Percentiles rank a stretch among this genome's conserved stretches.
Evolutionary conservation across 2,888 invertebrate species (phyloP).

Genomic region (Doris montereyensis): DNA sequence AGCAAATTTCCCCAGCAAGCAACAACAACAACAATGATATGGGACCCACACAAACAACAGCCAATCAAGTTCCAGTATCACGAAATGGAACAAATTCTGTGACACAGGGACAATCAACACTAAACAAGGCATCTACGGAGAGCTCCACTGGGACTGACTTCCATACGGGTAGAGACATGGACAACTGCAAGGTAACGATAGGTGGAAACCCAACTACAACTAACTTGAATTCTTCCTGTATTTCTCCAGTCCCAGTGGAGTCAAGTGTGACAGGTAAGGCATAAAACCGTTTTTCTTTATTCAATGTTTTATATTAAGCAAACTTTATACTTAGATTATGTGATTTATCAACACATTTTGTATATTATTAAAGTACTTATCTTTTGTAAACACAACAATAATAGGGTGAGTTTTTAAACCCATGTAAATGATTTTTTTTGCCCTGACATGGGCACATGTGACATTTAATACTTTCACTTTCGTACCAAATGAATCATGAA

Average conservation of each 20-base stretch:
- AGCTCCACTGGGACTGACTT: constrained; percentile 33
- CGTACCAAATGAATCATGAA: too few relatives aligned
- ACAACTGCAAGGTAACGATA: constrained; percentile 11
- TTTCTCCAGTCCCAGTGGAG: constrained; percentile 32
- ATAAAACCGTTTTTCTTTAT: neutral
- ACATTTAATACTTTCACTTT: too few relatives aligned
- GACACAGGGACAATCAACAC: neutral
- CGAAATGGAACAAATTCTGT: constrained; percentile 20
- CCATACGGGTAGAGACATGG: constrained; percentile 3
- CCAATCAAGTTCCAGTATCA: neutral
- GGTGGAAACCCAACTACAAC: neutral
- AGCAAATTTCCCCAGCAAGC: neutral
- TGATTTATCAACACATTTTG: too few relatives aligned
- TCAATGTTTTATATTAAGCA: too few relatives aligned
- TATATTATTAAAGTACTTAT: too few relatives aligned
- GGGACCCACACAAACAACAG: neutral
- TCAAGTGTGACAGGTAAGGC: constrained; percentile 34
- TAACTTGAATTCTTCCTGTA: neutral
- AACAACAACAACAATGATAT: constrained; percentile 40
- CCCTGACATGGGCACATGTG: too few relatives aligned
- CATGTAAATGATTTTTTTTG: too few relatives aligned
- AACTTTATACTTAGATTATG: too few relatives aligned
- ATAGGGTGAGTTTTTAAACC: too few relatives aligned
- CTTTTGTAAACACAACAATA: too few relatives aligned
- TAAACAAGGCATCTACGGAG: constrained; percentile 24